phyloP scores from a whole-genome alignment of 2,797 vertebrate species.

The Poecilia picta region DNA sequence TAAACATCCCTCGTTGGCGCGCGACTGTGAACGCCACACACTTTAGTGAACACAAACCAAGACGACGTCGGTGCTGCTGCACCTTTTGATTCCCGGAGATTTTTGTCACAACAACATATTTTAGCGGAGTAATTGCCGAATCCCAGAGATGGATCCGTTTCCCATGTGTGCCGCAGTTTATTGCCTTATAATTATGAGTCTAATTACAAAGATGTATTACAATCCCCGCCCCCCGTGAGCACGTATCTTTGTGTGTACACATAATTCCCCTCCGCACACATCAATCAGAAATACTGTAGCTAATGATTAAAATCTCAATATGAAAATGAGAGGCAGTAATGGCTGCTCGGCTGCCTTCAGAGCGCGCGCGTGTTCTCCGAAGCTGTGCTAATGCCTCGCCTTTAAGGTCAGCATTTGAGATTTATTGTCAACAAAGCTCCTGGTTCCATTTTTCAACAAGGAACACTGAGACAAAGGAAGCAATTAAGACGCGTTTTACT shows the following conservation, averaged over 20 bases:
- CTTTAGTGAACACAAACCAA: constrained; percentile 20
- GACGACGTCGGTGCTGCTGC: constrained; percentile 16
- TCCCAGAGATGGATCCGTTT: constrained; percentile 69
- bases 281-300: constrained; percentile 68
- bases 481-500: constrained; percentile 42
- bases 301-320: constrained; percentile 72
- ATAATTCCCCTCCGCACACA: constrained; percentile 34
- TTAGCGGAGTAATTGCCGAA: constrained; percentile 69
- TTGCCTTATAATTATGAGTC: constrained; percentile 81
- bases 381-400: constrained; percentile 26
- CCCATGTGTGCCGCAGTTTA: constrained; percentile 75
- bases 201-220: constrained; percentile 81
- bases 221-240: constrained; percentile 45
- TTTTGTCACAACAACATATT: constrained; percentile 68
- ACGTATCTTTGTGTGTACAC: constrained; percentile 32
- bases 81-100: constrained; percentile 53
- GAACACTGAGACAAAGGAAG: constrained; percentile 42
- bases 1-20: constrained; percentile 10
- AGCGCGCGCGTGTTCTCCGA: constrained; percentile 40
- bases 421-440: constrained; percentile 53
- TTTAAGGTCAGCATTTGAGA: constrained; percentile 43
- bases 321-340: constrained; percentile 64
- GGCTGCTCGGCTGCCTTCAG: constrained; percentile 41
- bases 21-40: constrained; percentile 6
- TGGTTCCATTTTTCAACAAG: constrained; percentile 49